Evolutionary conservation across 2,797 vertebrate genomes (phyloP).

Genomic region (Acanthurus lineatus): DNA sequence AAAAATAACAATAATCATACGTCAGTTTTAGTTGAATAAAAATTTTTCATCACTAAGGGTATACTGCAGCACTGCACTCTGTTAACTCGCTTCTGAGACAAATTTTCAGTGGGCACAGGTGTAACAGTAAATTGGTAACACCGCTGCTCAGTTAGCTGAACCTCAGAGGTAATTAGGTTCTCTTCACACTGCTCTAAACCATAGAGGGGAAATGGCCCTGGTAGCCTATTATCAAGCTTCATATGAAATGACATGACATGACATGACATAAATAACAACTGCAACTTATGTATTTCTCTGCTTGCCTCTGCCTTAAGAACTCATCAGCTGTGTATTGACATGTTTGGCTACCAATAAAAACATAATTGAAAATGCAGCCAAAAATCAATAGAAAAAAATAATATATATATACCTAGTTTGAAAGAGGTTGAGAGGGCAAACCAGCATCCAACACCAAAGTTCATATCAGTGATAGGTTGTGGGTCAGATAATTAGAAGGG

Average conservation of each 20-base stretch:
- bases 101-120: slow-evolving; percentile 28
- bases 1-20: not conserved
- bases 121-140: slow-evolving; percentile 41
- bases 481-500: not conserved
- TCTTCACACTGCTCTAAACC: slow-evolving; percentile 37
- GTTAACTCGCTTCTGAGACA: slow-evolving; percentile 9
- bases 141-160: slow-evolving; percentile 40
- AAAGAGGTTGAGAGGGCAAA: slow-evolving; percentile 91
- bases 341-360: slow-evolving; percentile 85
- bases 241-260: slow-evolving; percentile 86
- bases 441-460: slow-evolving; percentile 89
- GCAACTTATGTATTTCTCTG: slow-evolving; percentile 91
- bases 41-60: not conserved
- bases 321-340: slow-evolving; percentile 93
- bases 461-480: slow-evolving; percentile 41
- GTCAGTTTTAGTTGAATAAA: not conserved
- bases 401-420: slow-evolving; percentile 91
- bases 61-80: not conserved
- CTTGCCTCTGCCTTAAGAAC: slow-evolving; percentile 90
- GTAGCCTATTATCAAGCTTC: slow-evolving; percentile 88
- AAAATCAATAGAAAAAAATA: slow-evolving; percentile 97
- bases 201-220: slow-evolving; percentile 78
- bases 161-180: slow-evolving; percentile 43
- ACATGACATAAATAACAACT: slow-evolving; percentile 89
- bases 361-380: slow-evolving; percentile 91